A percentile compares a stretch with the other conserved stretches of the same genome.
Evolutionary conservation across 2,888 invertebrate species (phyloP).

Genomic region (Cancer borealis): DNA sequence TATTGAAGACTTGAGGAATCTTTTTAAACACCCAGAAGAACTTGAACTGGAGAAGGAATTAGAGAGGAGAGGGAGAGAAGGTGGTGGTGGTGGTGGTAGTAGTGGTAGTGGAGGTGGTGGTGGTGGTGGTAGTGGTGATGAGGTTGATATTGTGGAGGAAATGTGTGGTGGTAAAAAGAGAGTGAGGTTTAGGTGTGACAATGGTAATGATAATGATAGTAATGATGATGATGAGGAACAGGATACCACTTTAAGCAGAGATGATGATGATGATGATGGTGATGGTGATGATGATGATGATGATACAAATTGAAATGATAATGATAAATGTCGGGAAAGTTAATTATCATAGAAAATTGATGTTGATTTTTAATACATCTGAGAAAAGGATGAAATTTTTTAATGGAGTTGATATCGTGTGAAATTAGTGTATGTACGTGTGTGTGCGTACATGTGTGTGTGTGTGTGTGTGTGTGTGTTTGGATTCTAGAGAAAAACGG

Average conservation of each 20-base stretch:
- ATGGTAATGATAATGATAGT: neutral
- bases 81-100: neutral
- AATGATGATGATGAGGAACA: neutral
- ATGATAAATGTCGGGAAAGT: too few species aligned
- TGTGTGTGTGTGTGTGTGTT: too few species aligned
- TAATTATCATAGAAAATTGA: too few species aligned
- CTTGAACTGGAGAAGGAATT: constrained; percentile 58
- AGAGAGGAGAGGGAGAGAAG: neutral
- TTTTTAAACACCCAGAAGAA: constrained; percentile 77
- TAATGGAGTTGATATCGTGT: too few species aligned
- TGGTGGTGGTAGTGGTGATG: neutral
- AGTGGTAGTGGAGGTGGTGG: neutral
- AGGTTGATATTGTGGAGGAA: neutral
- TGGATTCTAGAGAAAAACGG: too few species aligned
- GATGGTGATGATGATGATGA: neutral
- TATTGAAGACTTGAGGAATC: constrained; percentile 78
- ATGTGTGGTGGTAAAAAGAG: neutral
- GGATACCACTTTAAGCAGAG: neutral
- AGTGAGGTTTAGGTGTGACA: neutral
- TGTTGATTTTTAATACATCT: too few species aligned
- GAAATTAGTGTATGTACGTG: too few species aligned
- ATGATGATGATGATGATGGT: constrained; percentile 2
- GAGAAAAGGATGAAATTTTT: too few species aligned
- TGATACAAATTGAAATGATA: neutral
- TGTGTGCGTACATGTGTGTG: too few species aligned